Evolutionary conservation across 2,888 invertebrate genomes (phyloP), one percentile per base, ranked within the genome.

Genomic region (Andrena marginata): DNA sequence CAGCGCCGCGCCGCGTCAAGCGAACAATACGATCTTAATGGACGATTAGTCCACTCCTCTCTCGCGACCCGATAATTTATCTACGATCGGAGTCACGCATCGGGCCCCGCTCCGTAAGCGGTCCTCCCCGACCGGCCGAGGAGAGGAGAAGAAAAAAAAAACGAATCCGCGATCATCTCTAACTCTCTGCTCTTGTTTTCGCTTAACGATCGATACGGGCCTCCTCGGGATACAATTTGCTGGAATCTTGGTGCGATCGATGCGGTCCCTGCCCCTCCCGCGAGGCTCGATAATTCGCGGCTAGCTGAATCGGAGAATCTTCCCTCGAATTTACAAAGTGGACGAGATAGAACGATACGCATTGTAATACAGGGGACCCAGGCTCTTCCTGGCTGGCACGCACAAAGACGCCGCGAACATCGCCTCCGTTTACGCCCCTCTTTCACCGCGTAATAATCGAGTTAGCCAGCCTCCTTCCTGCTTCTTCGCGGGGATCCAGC

Each of bases 181-280:
- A n/a, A 23, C 54, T 51, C 51, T 51, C 20, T 20, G 54, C 54
- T 54, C 20, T 23, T 54, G 54, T 23, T 20, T 29, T 20, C 54
- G 54, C 54, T 31, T 26, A 63, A 64, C 77, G 63, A 71, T 64
- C 62, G 48, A 16, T 10, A 2, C 48, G 20, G 16, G 13, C 74
- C 42, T 60, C 74, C 77, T 54, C 67, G 54, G 77, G 74, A 74
- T 67, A 75, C 78, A 78, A 78, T 78, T 78, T 78, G 48, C 68
- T 54, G 62, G 75, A 68, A 75, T 68, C 68, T 54, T 26, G 13
- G 26, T 20, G 29, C 8, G 20, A 7, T n/a, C 48, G 35, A 62
- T 60, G 48, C 59, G 51, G 67, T 67, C 42, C 59, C 49, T 29
- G 35, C 35, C 2, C 2, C 20, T 8, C 2, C 35, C 10, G 10